These are phyloP conservation scores for Petrolisthes cinctipes DNA, from an alignment of 2,888 invertebrate genomes.

Conservation along the genomic window DNA sequence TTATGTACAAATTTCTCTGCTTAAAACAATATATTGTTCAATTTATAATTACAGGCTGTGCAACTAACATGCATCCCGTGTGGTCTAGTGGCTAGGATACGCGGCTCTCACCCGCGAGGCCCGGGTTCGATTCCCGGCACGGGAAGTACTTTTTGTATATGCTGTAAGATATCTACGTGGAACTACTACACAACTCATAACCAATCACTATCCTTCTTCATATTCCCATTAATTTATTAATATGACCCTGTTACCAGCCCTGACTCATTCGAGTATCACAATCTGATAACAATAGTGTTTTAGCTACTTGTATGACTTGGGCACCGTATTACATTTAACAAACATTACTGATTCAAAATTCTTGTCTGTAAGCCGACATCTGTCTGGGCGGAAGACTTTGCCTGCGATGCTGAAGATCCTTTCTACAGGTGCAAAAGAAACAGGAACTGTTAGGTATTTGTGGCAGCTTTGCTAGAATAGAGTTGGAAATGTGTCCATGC, in stretches of 20 bases:
- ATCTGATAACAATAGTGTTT: neutral
- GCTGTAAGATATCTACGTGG: too few species aligned
- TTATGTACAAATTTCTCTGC: too few species aligned
- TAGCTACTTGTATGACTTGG: neutral
- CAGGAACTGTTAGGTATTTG: slow-evolving; percentile 35
- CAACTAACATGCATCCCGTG: too few species aligned
- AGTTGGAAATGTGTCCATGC: slow-evolving; percentile 29
- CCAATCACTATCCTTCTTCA: too few species aligned
- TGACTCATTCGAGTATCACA: neutral
- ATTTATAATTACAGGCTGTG: too few species aligned
- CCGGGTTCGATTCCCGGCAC: slow-evolving; percentile 67
- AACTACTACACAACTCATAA: too few species aligned
- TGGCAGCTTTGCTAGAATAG: slow-evolving; percentile 17
- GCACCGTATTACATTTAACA: neutral
- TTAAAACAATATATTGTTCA: too few species aligned
- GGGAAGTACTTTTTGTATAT: slow-evolving; percentile 51
- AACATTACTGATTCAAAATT: slow-evolving; percentile 8
- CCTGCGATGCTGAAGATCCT: neutral
- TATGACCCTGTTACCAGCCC: too few species aligned
- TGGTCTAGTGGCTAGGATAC: slow-evolving; percentile 66
- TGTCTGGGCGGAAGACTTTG: slow-evolving; percentile 1
- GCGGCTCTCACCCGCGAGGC: slow-evolving; percentile 67
- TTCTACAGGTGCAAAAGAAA: slow-evolving; percentile 23
- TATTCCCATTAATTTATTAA: too few species aligned
- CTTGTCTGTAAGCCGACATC: slow-evolving; percentile 20